Conservation (phyloP, 64 coral and sea anemone genomes). For the Acropora tenuis region DNA sequence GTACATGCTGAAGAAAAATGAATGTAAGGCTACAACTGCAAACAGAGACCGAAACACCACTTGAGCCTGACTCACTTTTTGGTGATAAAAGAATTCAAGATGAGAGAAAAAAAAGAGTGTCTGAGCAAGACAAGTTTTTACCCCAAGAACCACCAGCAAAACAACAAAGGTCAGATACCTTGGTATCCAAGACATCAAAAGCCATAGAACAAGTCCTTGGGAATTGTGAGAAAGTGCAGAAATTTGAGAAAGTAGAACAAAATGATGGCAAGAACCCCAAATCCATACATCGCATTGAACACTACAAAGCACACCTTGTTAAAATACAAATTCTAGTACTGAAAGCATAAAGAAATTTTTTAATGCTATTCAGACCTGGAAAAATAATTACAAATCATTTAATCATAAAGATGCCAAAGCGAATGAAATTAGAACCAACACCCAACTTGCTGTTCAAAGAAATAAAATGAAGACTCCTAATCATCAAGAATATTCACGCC, state of each 20-base stretch:
- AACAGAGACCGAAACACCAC: background rate
- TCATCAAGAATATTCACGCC: no score
- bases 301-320: conserved; percentile 33
- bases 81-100: background rate
- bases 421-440: background rate
- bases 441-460: no score
- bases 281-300: conserved; percentile 38
- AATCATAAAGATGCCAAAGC: background rate
- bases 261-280: conserved; percentile 1
- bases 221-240: conserved; percentile 12
- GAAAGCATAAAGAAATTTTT: conserved; percentile 5
- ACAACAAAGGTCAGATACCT: background rate
- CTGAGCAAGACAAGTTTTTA: background rate
- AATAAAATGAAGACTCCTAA: no score
- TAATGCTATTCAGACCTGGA: background rate
- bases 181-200: conserved; percentile 39
- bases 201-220: conserved; percentile 26
- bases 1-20: background rate
- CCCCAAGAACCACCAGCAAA: background rate
- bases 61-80: background rate
- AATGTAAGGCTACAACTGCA: background rate
- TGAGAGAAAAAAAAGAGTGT: background rate
- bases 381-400: background rate
- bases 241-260: conserved; percentile 37
- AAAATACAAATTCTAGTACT: conserved; percentile 32